These are phyloP conservation scores for Alloplasta piceator DNA, from an alignment of 2,888 invertebrate species.

Conservation along the genomic window DNA sequence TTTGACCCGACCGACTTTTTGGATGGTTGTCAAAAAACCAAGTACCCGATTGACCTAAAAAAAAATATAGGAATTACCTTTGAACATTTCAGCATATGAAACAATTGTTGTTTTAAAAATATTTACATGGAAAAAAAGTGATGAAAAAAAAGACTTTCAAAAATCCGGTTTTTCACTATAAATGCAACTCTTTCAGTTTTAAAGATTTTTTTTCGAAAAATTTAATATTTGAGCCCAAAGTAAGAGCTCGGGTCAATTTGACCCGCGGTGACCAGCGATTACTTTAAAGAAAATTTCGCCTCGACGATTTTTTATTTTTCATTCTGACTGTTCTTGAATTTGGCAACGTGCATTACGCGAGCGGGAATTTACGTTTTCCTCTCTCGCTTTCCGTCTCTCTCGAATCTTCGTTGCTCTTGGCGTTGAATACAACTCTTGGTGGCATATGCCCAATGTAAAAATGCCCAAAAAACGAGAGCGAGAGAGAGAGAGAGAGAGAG, in stretches of 20 bases:
- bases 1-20: too few relatives aligned
- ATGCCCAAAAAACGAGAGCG: not conserved
- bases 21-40: too few relatives aligned
- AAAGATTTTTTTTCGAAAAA: too few relatives aligned
- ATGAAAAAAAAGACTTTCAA: too few relatives aligned
- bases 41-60: too few relatives aligned
- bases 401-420: slow-evolving; percentile 42
- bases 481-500: slow-evolving; percentile 38
- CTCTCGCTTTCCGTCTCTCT: slow-evolving; percentile 39
- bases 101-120: too few relatives aligned
- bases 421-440: slow-evolving; percentile 73
- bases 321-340: not conserved
- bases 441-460: slow-evolving; percentile 78
- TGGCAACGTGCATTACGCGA: not conserved
- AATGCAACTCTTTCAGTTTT: not conserved
- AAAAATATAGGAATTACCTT: too few relatives aligned
- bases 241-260: too few relatives aligned
- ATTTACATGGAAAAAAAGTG: too few relatives aligned
- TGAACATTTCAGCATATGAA: too few relatives aligned
- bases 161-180: not conserved
- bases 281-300: not conserved
- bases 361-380: slow-evolving; percentile 12
- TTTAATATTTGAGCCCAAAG: too few relatives aligned
- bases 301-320: not conserved
- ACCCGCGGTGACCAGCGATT: too few relatives aligned